Percentiles rank a stretch among this genome's conserved stretches.
phyloP scores from a whole-genome alignment of 2,113 vertebrate genomes.

The Myanophis thanlyinensis region DNA sequence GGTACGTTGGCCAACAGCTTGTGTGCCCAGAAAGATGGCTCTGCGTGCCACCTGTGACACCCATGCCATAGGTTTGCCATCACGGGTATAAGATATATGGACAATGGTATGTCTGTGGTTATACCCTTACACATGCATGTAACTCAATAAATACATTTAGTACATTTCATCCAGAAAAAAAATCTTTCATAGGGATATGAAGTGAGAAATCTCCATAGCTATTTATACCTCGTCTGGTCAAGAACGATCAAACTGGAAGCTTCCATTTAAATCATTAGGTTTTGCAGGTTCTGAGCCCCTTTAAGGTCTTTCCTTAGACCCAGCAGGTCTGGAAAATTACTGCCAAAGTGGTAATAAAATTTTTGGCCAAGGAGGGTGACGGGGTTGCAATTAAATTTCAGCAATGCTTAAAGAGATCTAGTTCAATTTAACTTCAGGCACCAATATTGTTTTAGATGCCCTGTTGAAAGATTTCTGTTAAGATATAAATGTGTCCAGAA shows the following conservation, averaged over 20 bases:
- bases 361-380: neutral
- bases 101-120: neutral
- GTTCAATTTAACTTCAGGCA: neutral
- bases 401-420: neutral
- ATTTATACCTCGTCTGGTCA: neutral
- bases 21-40: no score
- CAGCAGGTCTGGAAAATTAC: neutral
- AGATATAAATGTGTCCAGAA: neutral
- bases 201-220: neutral
- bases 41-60: no score
- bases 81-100: no score
- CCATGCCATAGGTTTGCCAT: no score
- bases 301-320: neutral
- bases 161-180: neutral
- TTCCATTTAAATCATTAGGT: neutral
- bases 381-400: neutral
- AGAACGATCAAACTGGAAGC: neutral
- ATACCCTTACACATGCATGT: neutral
- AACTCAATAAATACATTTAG: neutral
- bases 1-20: no score
- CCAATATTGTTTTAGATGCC: neutral
- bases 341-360: neutral
- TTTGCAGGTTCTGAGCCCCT: neutral
- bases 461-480: neutral
- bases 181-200: neutral